Conservation (phyloP, 2,888 invertebrate genomes). For the Mimachlamys varia region DNA sequence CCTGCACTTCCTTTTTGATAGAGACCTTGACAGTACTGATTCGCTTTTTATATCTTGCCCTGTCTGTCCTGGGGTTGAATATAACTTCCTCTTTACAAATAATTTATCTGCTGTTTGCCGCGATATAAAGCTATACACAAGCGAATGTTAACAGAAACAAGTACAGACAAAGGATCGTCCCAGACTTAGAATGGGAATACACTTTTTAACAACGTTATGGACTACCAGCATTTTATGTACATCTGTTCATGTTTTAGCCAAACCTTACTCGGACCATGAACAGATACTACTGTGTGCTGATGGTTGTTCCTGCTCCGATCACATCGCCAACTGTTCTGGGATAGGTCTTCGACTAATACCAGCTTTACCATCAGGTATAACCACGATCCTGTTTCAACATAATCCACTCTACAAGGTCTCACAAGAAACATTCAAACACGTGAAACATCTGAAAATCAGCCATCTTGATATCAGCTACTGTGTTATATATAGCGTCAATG, state of each 20-base stretch:
- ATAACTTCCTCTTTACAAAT: background rate
- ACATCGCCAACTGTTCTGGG: constrained; percentile 15
- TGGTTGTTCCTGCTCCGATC: background rate
- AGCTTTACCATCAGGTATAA: background rate
- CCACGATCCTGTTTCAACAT: background rate
- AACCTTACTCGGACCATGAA: background rate
- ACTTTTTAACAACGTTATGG: background rate
- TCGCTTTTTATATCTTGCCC: background rate
- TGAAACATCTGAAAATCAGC: background rate
- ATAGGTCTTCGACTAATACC: background rate
- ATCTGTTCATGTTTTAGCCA: background rate
- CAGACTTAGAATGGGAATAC: background rate
- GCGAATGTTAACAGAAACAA: background rate
- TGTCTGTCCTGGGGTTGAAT: background rate
- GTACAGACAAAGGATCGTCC: no score
- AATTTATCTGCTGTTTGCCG: no score
- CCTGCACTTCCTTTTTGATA: background rate
- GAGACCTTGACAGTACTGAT: background rate
- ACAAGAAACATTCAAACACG: background rate
- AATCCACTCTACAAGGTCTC: background rate
- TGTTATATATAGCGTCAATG: background rate
- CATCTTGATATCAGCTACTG: background rate
- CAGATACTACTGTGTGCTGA: background rate
- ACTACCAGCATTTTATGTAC: background rate
- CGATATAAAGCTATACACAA: no score